Evolutionary conservation across 2,888 invertebrate species (phyloP), one percentile per base, ranked within the genome.

Genomic region (Pachymerium ferrugineum): DNA sequence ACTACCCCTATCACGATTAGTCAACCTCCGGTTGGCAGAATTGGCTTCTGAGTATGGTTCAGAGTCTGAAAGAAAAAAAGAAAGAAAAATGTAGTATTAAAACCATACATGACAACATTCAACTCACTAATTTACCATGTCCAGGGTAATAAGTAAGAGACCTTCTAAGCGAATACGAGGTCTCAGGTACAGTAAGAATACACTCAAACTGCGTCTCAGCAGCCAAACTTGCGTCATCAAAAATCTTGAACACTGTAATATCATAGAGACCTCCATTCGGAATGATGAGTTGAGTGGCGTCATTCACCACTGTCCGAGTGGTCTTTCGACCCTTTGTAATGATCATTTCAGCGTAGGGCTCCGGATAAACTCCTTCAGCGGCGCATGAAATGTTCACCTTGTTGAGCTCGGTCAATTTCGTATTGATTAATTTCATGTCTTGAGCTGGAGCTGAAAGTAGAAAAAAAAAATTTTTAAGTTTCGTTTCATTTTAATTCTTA

Each of bases 181-280:
- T 77, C 38, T 73, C 76, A 1, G 77, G 78, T 29, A 78, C 73
- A 29, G 76, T 76, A 68, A 78, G 76, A 19, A 76, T 73, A 74
- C 78, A 78, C 74, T 78, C 77, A 69, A 78, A 78, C 62, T 71
- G 72, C 12, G 76, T 77, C 72, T 77, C 77, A 14, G 75, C 73
- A 19, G 75, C 74, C 16, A 78, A 75, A 8, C 75, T 73, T 42
- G 67, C 19, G 38, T 76, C 78, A n/a, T 77, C 74, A 8, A 76
- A 70, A n/a, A 75, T 30, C 71, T 74, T 73, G 33, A 62, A 72
- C 30, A 76, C 73, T 28, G 73, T 74, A 28, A 74, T 74, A 38
- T 75, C 72, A 67, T 72, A 77, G 10, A 73, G 74, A 16, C 75
- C 75, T 19, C 74, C 72, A 28, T 35, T 73, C 47, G 25, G n/a